A percentile compares a stretch with the other conserved stretches of the same genome.
phyloP scores from a whole-genome alignment of 2,797 vertebrate genomes.

The Otolemur crassicaudatus region DNA sequence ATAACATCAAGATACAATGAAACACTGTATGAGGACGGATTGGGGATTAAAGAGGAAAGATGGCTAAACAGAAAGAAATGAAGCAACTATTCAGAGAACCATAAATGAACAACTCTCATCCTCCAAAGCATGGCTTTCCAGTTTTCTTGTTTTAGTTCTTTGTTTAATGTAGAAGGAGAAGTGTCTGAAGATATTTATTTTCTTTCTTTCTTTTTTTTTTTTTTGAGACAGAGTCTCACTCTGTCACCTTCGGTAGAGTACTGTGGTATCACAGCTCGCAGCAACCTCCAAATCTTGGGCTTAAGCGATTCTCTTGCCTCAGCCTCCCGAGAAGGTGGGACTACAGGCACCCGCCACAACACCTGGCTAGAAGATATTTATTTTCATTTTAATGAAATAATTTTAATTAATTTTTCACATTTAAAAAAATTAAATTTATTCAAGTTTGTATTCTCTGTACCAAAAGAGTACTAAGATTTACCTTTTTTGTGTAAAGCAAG shows the following conservation, averaged over 20 bases:
- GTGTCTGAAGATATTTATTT: not conserved
- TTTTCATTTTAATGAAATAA: constrained; percentile 9
- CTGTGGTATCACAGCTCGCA: too few species aligned
- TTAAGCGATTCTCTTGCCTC: too few species aligned
- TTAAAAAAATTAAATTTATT: not conserved
- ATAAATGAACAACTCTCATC: not conserved
- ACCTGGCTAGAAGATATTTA: not conserved
- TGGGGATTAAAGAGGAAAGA: not conserved
- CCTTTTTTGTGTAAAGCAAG: not conserved
- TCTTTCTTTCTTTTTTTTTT: not conserved
- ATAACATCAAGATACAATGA: not conserved
- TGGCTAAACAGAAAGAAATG: not conserved
- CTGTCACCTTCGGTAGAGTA: too few species aligned
- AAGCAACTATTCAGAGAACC: not conserved
- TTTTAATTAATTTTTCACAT: not conserved
- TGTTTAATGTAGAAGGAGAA: not conserved
- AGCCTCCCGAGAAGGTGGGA: too few species aligned
- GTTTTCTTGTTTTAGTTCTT: not conserved
- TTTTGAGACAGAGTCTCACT: too few species aligned
- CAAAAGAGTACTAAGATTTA: not conserved
- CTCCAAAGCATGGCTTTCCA: not conserved
- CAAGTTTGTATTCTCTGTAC: not conserved
- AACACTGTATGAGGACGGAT: not conserved
- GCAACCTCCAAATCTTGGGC: too few species aligned
- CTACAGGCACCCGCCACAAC: too few species aligned